Percentiles rank a stretch among this genome's conserved stretches.
Evolutionary conservation across 2,797 vertebrate genomes (phyloP).

Genomic region (Tympanoctomys barrerae): DNA sequence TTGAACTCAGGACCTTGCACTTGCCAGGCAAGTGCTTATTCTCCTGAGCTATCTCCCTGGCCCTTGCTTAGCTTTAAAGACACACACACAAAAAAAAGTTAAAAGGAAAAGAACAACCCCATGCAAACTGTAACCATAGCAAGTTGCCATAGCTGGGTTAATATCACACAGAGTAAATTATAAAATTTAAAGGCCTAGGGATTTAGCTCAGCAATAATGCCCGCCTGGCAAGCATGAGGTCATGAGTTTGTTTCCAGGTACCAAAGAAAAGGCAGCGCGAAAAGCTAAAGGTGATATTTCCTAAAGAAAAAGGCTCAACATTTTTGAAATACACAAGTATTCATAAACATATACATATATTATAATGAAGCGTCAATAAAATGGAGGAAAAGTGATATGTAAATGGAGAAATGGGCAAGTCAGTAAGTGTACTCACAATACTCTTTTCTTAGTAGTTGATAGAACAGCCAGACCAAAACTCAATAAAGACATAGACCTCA

Average conservation of each 20-base stretch:
- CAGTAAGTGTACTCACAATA: not conserved
- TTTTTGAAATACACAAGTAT: not conserved
- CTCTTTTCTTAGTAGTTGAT: not conserved
- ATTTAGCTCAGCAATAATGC: too few relatives aligned
- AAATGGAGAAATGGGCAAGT: not conserved
- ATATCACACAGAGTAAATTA: constrained; percentile 20
- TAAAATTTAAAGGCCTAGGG: too few relatives aligned
- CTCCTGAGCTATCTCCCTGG: too few relatives aligned
- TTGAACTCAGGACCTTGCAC: too few relatives aligned
- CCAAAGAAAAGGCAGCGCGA: constrained; percentile 33
- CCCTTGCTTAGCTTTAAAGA: not conserved
- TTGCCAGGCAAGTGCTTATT: too few relatives aligned
- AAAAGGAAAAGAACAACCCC: not conserved
- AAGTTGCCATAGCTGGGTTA: not conserved
- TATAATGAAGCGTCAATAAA: not conserved
- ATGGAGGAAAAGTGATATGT: not conserved
- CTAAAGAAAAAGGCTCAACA: constrained; percentile 25
- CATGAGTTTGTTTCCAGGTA: too few relatives aligned
- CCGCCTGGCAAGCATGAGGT: too few relatives aligned
- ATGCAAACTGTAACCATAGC: not conserved
- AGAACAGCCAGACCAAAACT: constrained; percentile 37
- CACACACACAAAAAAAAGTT: not conserved
- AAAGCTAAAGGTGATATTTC: not conserved
- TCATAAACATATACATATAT: not conserved
- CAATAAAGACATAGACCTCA: not conserved